A percentile compares a stretch with the other conserved stretches of the same genome.
Evolutionary conservation across 2,113 vertebrate species (phyloP).

Genomic region (Irena cyanogastra): DNA sequence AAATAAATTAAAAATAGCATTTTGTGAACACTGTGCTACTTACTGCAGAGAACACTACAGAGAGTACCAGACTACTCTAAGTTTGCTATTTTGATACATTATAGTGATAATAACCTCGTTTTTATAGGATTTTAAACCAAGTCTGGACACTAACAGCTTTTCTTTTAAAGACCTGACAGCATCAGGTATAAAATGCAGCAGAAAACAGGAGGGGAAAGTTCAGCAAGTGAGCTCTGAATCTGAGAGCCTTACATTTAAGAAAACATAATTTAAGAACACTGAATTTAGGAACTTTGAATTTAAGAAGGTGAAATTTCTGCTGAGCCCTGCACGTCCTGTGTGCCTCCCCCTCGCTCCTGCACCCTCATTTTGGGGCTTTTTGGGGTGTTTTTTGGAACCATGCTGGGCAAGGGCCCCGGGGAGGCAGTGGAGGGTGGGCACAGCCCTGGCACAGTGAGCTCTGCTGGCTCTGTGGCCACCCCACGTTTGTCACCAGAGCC

Average conservation of each 20-base stretch:
- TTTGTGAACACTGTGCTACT: background rate
- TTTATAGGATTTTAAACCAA: background rate
- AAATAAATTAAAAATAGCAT: background rate
- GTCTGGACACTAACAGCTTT: background rate
- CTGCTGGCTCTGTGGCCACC: background rate
- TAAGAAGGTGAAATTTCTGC: background rate
- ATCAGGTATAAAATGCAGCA: background rate
- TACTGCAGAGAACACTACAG: background rate
- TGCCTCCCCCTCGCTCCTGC: background rate
- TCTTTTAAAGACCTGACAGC: background rate
- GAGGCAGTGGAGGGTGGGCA: background rate
- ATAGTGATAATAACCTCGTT: accelerated
- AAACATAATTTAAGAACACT: background rate
- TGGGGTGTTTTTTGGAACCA: background rate
- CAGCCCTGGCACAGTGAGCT: background rate
- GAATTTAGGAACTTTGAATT: background rate
- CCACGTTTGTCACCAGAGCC: conserved; percentile 73
- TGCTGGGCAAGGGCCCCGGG: background rate
- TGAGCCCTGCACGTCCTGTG: background rate
- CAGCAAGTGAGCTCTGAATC: background rate
- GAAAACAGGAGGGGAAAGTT: background rate
- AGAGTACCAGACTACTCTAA: background rate
- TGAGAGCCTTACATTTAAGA: background rate
- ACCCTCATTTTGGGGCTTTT: background rate
- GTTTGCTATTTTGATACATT: background rate